Percentiles rank a stretch among this genome's conserved stretches.
Conservation (phyloP, 2,113 vertebrate species). For the Poeciliopsis occidentalis region DNA sequence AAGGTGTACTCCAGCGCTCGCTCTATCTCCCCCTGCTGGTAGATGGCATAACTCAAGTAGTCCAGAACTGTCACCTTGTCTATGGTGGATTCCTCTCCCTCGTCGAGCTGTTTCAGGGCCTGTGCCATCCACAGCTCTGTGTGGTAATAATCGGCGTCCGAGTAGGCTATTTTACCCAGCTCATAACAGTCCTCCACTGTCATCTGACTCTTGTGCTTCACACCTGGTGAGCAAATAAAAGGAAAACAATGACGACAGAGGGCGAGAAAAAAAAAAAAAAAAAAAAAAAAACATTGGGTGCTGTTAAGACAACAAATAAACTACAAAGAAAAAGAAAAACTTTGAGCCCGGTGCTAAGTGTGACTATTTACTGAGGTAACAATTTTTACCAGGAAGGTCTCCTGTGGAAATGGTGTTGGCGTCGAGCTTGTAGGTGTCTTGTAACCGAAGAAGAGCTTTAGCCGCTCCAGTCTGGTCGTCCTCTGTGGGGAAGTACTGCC, state of each 20-base stretch:
- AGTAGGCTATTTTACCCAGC: constrained; percentile 94
- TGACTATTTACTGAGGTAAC: background rate
- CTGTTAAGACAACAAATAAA: background rate
- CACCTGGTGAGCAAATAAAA: constrained; percentile 78
- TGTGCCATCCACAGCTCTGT: constrained; percentile 98
- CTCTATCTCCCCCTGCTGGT: constrained; percentile 81
- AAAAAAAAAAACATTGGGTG: background rate
- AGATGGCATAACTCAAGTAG: constrained; percentile 82
- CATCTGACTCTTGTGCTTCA: constrained; percentile 88
- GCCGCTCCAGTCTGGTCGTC: constrained; percentile 92
- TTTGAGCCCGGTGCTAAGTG: background rate
- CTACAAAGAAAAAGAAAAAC: background rate
- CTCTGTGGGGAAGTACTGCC: constrained; percentile 84
- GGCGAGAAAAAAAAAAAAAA: background rate
- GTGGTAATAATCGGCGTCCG: constrained; percentile 95
- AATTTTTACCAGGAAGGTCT: constrained; percentile 89
- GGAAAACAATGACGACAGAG: background rate
- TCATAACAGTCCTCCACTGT: constrained; percentile 97
- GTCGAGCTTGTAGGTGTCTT: constrained; percentile 96
- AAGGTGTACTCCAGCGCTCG: constrained; percentile 86
- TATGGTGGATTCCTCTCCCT: constrained; percentile 89
- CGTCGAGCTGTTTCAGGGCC: constrained; percentile 89
- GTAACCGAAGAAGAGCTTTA: constrained; percentile 86
- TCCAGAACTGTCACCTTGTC: constrained; percentile 87
- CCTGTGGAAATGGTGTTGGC: constrained; percentile 91